These are phyloP conservation scores for Pantherophis alleghaniensis DNA, from an alignment of 2,797 vertebrate genomes.

Conservation along the genomic window DNA sequence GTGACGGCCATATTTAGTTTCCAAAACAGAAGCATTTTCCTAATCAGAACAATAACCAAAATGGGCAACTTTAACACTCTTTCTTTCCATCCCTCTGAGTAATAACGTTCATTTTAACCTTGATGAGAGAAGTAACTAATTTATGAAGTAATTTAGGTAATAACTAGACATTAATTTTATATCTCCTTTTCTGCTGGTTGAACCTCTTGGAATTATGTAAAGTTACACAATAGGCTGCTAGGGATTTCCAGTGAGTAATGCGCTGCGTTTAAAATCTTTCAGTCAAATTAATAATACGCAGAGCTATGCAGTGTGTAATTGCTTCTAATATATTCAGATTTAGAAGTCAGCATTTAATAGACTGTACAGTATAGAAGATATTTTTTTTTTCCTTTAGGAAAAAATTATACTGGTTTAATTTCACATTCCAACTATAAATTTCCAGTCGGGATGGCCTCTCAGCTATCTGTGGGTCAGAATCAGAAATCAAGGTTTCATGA, in stretches of 20 bases:
- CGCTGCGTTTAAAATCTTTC: conserved; percentile 61
- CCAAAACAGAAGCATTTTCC: background rate
- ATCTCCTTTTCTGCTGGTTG: conserved; percentile 57
- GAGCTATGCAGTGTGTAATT: conserved; percentile 56
- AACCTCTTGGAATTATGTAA: conserved; percentile 58
- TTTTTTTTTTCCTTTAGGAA: conserved; percentile 19
- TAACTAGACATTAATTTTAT: conserved; percentile 67
- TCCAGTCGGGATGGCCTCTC: background rate
- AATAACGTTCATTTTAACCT: conserved; percentile 50
- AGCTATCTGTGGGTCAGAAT: conserved; percentile 5
- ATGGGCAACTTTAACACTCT: conserved; percentile 33
- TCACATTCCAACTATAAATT: conserved; percentile 48
- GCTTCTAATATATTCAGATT: conserved; percentile 61
- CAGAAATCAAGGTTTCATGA: conserved; percentile 24
- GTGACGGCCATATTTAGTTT: background rate
- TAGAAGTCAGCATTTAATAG: conserved; percentile 46
- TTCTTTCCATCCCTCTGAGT: conserved; percentile 31
- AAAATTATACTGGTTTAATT: conserved; percentile 50
- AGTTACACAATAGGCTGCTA: conserved; percentile 61
- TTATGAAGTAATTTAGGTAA: conserved; percentile 65
- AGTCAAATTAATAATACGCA: conserved; percentile 63
- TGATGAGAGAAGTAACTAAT: conserved; percentile 56
- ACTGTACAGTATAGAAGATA: conserved; percentile 32
- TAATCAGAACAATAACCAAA: conserved; percentile 21
- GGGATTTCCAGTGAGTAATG: conserved; percentile 68